Evolutionary conservation across 30 jellyfish, hydroid and myxozoan species (phyloP), one percentile per base, ranked within the genome.

Genomic region (Hydractinia symbiolongicarpus): DNA sequence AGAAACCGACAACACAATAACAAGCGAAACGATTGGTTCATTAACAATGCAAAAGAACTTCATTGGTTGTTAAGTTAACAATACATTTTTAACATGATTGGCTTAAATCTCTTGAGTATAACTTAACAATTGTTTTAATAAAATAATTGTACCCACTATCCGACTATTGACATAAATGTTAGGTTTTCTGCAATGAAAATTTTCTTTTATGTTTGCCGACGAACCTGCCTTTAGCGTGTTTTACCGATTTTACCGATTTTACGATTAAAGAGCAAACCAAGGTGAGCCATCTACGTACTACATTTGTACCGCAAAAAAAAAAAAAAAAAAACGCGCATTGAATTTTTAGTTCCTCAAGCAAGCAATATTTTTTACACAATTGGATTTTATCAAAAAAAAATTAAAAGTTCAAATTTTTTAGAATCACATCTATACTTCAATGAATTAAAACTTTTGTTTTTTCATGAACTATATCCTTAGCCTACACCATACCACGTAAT

Each of bases 1-100:
- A 94, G 79, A 81, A 83, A 81, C 98, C 98, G 98, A 83, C 96
- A 87, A 9, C 19, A 79, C 87, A 79, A 79, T 79, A 14, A 61
- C 52, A 57, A 17, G 87, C 72, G 53, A 72, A 71, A 53, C 82
- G 88, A 90, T 90, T 90, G 97, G 97, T 82, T 78, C 62, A 55
- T 62, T 16, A 53, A 72, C 87, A 79, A 79, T 79, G 9, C 10
- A 62, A 40, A 17, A 85, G 70, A 51, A 56, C 60, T 50, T 86
- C 90, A 90, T 90, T 90, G 97, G 97, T 82, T 78, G 69, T 21
- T 52, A 52, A 53, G 58, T 17, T 30, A 60, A 79, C 87, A 79
- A 79, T 79, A 3, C 11, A 49, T 61, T 13, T 30, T 21, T 19
- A 50, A 30, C 40, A 30, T 79, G 71, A 79, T 79, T 79, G 87